Conservation (phyloP, 1,140 invertebrate species). For the Riptortus pedestris region DNA sequence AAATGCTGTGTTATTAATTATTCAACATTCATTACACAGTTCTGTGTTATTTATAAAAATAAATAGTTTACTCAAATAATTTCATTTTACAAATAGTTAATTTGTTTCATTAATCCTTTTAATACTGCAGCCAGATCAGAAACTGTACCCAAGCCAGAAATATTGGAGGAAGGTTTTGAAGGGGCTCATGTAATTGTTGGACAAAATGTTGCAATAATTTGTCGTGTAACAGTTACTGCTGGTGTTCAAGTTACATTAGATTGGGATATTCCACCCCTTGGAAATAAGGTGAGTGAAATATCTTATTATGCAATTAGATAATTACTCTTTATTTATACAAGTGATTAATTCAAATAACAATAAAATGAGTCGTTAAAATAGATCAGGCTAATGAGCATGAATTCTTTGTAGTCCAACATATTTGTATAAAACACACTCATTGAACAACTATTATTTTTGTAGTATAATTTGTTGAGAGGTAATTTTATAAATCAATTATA, state of each 20-base stretch:
- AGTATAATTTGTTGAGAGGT: neutral
- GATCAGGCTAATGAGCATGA: neutral
- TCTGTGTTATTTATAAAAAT: too few species aligned
- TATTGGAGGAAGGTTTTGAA: neutral
- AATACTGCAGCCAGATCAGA: neutral
- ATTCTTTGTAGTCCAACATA: neutral
- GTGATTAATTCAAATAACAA: neutral
- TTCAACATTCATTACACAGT: too few species aligned
- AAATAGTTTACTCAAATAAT: too few species aligned
- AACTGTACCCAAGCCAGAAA: neutral
- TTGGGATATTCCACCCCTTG: neutral
- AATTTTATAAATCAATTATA: neutral
- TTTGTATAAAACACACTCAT: neutral
- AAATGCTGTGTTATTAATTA: too few species aligned
- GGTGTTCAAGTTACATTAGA: neutral
- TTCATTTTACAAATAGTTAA: too few species aligned
- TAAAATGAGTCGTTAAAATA: neutral
- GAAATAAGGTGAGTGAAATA: neutral
- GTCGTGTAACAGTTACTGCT: neutral
- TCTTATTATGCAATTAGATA: neutral
- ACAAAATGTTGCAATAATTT: neutral
- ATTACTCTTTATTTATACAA: neutral
- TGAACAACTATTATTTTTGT: neutral
- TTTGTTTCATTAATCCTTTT: too few species aligned
- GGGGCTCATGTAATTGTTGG: neutral